Evolutionary conservation across 2,797 vertebrate genomes (phyloP), one percentile per base, ranked within the genome.

Genomic region (Mus minutoides): DNA sequence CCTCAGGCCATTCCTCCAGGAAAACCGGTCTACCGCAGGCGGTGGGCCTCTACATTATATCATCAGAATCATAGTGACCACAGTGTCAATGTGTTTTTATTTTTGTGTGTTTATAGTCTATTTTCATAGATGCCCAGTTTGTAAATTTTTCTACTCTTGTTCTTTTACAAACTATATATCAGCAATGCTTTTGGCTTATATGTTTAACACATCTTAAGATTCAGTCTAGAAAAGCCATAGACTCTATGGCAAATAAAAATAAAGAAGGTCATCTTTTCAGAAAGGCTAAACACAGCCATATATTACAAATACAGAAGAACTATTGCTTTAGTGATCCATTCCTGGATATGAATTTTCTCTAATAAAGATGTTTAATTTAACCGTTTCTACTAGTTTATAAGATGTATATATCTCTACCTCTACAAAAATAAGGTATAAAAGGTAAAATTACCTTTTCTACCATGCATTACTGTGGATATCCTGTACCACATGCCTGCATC

Each of bases 171-270:
- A 77, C 64, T 78, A n/a, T n/a, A n/a, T n/a, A 82, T 43, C 76
- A 93, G 76, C 17, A 78, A 82, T 64, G 0, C 52, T 78, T 95
- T 64, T 90, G 24, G 93, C 88, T 90, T 94, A 54, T 79, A 6
- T 92, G 31, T 64, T 85, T 49, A 82, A 84, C 90, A 91, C 2
- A 2, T 97, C 60, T 88, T 54, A 94, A 52, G 95, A 91, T 92
- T 91, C 87, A 93, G 16, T 69, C 69, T 93, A 37, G 37, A 84
- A 75, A 60, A 37, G 12, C 40, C 49, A 8, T 79, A 46, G 26
- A 64, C 10, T 2, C 3, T 64, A 84, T 34, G 29, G 40, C 10
- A 84, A 19, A n/a, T n/a, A 94, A n/a, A 43, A 76, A 86, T 24
- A 43, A 87, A 85, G 82, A 62, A 85, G 9, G 21, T 83, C 73